Conservation (phyloP, 2,888 invertebrate genomes). For the Acronicta aceris region DNA sequence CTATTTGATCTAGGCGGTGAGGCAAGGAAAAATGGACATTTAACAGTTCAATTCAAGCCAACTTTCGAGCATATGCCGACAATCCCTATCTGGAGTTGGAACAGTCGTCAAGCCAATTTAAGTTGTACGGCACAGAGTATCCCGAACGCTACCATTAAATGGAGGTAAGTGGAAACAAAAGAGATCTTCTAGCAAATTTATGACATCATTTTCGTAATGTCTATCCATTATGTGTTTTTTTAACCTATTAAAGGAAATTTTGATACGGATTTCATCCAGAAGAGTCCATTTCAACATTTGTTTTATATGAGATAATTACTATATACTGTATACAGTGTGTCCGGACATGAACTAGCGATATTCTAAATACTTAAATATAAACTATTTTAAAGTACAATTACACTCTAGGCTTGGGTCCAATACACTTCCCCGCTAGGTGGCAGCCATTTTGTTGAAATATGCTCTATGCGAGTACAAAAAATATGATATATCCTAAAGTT, state of each 20-base stretch:
- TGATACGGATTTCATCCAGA: neutral
- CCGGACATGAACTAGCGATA: too few species aligned
- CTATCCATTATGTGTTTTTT: slow-evolving; percentile 7
- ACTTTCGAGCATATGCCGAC: slow-evolving; percentile 92
- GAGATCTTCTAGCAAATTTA: slow-evolving; percentile 12
- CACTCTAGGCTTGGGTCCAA: too few species aligned
- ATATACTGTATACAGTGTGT: too few species aligned
- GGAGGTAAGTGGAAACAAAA: slow-evolving; percentile 87
- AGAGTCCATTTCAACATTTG: too few species aligned
- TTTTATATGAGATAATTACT: too few species aligned
- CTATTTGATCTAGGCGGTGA: slow-evolving; percentile 87
- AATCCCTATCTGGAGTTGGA: slow-evolving; percentile 95
- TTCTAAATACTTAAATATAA: too few species aligned
- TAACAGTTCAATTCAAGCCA: slow-evolving; percentile 95
- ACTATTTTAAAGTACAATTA: too few species aligned
- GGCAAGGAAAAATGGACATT: slow-evolving; percentile 93
- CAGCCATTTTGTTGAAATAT: too few species aligned
- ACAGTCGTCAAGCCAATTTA: slow-evolving; percentile 93
- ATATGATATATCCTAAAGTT: too few species aligned
- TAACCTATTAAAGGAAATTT: neutral
- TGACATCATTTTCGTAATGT: neutral
- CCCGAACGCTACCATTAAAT: slow-evolving; percentile 97
- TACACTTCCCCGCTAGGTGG: too few species aligned
- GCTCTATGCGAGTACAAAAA: too few species aligned
- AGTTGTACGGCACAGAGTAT: slow-evolving; percentile 96